Percentiles rank a stretch among this genome's conserved stretches.
Conservation (phyloP, 2,113 vertebrate species). For the Laterallus jamaicensis region DNA sequence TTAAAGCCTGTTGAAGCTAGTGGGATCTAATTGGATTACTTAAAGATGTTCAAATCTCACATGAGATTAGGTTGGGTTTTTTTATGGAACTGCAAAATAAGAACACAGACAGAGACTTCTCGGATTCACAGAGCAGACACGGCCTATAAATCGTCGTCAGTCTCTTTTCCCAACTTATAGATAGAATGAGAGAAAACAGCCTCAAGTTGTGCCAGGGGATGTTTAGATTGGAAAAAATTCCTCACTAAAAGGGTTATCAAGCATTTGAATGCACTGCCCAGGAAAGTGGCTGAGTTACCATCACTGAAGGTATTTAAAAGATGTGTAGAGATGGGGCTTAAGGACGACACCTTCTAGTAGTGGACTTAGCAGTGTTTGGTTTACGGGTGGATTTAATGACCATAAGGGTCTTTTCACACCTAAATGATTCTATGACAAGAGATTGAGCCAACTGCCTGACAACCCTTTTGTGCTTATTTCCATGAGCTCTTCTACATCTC, state of each 20-base stretch:
- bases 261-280: not conserved
- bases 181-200: too few species aligned
- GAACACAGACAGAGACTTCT: not conserved
- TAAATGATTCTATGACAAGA: not conserved
- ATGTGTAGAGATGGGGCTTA: not conserved
- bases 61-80: not conserved
- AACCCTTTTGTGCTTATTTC: not conserved
- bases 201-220: too few species aligned
- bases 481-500: not conserved
- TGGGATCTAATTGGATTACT: not conserved
- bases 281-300: not conserved
- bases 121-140: not conserved
- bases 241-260: not conserved
- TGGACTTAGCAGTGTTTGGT: not conserved
- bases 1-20: not conserved
- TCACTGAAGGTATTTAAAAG: too few species aligned
- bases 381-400: not conserved
- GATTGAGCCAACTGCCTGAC: not conserved
- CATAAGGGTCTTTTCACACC: not conserved
- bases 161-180: not conserved
- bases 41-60: not conserved
- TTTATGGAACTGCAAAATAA: not conserved
- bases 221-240: not conserved
- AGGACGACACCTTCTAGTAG: not conserved
- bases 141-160: not conserved